Evolutionary conservation across 2,888 invertebrate genomes (phyloP).

Genomic region (Rhagium mordax): DNA sequence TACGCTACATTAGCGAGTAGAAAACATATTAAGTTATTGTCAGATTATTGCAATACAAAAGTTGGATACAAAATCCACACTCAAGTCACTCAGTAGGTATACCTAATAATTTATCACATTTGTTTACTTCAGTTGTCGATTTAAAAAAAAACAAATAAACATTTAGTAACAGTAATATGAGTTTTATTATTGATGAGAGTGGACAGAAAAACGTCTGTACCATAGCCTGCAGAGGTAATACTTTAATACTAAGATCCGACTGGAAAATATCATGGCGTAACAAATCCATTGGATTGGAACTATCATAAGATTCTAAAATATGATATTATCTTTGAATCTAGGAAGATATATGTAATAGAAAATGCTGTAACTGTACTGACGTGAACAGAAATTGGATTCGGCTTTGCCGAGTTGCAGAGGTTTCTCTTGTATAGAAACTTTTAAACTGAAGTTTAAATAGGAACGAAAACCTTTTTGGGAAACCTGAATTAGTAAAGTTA

Average conservation of each 20-base stretch:
- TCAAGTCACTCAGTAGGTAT: no score
- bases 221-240: background rate
- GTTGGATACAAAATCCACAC: no score
- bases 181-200: background rate
- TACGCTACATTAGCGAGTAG: no score
- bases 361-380: constrained; percentile 3
- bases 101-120: no score
- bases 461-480: constrained; percentile 3
- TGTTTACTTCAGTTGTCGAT: background rate
- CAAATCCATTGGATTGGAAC: constrained; percentile 2
- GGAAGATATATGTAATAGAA: constrained; percentile 19
- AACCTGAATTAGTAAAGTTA: constrained; percentile 5
- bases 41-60: no score
- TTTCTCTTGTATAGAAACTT: constrained; percentile 4
- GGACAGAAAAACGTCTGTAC: background rate
- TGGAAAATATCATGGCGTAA: constrained; percentile 6
- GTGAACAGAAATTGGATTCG: constrained; percentile 25
- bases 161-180: background rate
- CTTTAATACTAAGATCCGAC: constrained; percentile 19
- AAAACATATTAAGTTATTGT: no score
- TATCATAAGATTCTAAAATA: constrained; percentile 20
- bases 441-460: constrained; percentile 21
- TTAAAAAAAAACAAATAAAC: background rate
- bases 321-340: constrained; percentile 29
- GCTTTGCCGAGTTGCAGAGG: constrained; percentile 5